phyloP scores from a whole-genome alignment of 2,888 invertebrate species.

The Thereva nobilitata region DNA sequence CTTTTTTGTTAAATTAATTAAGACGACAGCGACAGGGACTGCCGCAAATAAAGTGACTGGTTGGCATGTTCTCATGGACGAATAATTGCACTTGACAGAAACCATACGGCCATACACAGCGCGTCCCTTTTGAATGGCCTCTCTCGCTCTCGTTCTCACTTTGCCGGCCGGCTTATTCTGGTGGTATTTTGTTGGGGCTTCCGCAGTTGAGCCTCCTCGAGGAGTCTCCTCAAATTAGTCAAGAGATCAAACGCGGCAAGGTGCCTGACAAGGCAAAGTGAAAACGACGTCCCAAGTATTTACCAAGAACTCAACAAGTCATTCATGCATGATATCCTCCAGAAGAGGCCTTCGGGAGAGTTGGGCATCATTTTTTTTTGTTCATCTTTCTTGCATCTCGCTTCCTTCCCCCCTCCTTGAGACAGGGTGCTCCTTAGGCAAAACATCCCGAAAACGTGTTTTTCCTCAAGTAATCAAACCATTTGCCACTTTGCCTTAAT shows the following conservation, averaged over 20 bases:
- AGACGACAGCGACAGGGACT: too few relatives aligned
- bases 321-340: slow-evolving; percentile 36
- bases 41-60: too few relatives aligned
- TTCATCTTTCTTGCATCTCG: slow-evolving; percentile 15
- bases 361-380: neutral
- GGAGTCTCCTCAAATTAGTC: slow-evolving; percentile 34
- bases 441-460: slow-evolving; percentile 40
- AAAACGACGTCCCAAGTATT: slow-evolving; percentile 36
- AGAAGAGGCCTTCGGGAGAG: slow-evolving; percentile 13
- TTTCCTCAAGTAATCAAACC: slow-evolving; percentile 38
- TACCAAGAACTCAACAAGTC: slow-evolving; percentile 39
- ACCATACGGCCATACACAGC: too few relatives aligned
- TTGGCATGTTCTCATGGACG: too few relatives aligned
- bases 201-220: slow-evolving; percentile 15
- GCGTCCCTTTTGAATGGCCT: too few relatives aligned
- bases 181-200: neutral
- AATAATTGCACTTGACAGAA: too few relatives aligned
- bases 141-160: too few relatives aligned
- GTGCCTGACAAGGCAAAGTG: slow-evolving; percentile 31
- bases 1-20: too few relatives aligned
- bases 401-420: slow-evolving; percentile 1
- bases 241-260: slow-evolving; percentile 33
- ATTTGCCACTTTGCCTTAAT: slow-evolving; percentile 40
- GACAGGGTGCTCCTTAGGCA: slow-evolving; percentile 3
- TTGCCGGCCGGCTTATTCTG: too few relatives aligned